Base-by-base conservation (phyloP, 2,888 invertebrate species). In the Tenthredo livida region DNA sequence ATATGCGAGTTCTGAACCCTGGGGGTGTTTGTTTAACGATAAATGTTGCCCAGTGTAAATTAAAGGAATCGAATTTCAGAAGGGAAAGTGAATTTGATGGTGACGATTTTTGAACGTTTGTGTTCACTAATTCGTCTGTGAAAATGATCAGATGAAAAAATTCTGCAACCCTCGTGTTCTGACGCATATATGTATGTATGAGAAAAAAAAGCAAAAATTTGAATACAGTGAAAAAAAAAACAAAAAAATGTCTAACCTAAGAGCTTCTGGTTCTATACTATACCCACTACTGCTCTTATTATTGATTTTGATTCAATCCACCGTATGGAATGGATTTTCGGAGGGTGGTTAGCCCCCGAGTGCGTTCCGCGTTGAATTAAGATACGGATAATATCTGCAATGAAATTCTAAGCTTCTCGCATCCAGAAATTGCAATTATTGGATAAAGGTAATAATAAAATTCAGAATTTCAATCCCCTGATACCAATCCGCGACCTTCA, bases 241-340 rank as follows among this genome's bases (percentile, higher is more conserved):
- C 6, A 61, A 21, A 61, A 21, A 61, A 61, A 61, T 61, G 21
- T 21, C 25, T 17, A 33, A 33, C 17, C 33, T 17, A 67, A 67
- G 67, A 67, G 67, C 67, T 33, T 15, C 67, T 33, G 67, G 25
- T 67, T 21, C 67, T 33, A 33, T 21, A 4, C 10, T 21, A 21
- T 21, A 21, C 21, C 33, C 17, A 25, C 67, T 17, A 7, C 67
- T 67, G 33, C 40, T 80, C 80, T 61, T 61, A 61, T 80, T 80
- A 80, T 80, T 80, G 80, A 80, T 80, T 80, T 80, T 58, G 33
- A 80, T 80, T 80, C 80, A 80, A 80, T 61, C 58, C 61, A 80
- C 17, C 80, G 80, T 61, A 40, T 40, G 80, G 50, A 80, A 80
- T 80, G 80, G 61, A 61, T 80, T 61, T 80, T 50, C 37, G 61